Evolutionary conservation across 2,113 vertebrate species (phyloP), one percentile per base, ranked within the genome.

Genomic region (Steatornis caripensis): DNA sequence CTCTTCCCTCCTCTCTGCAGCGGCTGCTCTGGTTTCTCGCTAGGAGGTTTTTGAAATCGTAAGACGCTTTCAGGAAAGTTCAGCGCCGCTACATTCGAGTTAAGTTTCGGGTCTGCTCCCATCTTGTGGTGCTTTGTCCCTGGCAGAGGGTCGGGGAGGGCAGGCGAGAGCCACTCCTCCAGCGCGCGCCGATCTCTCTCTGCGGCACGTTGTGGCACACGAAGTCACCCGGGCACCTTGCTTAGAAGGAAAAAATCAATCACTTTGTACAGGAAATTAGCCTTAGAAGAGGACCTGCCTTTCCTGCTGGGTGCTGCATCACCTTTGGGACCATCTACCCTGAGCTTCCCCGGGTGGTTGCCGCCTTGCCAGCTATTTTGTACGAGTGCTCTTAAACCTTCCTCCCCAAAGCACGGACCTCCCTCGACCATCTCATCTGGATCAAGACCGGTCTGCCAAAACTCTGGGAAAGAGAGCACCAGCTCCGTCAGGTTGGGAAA

Each of bases 1-100:
- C 20, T 91, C 24, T 70, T 61, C 55, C 21, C n/a, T 57, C 37
- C 8, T 11, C 51, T 53, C 82, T 0, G 0, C 2, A 46, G 53
- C 49, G 55, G 34, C 72, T 34, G 57, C 34, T 45, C 4, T 0
- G 2, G 53, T 81, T 21, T 24, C 30, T 29, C 15, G 51, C 14
- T n/a, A n/a, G n/a, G n/a, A n/a, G n/a, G n/a, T n/a, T n/a, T n/a
- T n/a, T n/a, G n/a, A n/a, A n/a, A n/a, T n/a, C n/a, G n/a, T n/a
- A n/a, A n/a, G n/a, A n/a, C n/a, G n/a, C n/a, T n/a, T n/a, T n/a
- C n/a, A n/a, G n/a, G n/a, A n/a, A n/a, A n/a, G n/a, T n/a, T n/a
- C n/a, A n/a, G n/a, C n/a, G n/a, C n/a, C n/a, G n/a, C n/a, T n/a
- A n/a, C n/a, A n/a, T n/a, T n/a, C n/a, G n/a, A n/a, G n/a, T n/a